phyloP scores from a whole-genome alignment of 1,140 invertebrate species.

The Neelides sp. region DNA sequence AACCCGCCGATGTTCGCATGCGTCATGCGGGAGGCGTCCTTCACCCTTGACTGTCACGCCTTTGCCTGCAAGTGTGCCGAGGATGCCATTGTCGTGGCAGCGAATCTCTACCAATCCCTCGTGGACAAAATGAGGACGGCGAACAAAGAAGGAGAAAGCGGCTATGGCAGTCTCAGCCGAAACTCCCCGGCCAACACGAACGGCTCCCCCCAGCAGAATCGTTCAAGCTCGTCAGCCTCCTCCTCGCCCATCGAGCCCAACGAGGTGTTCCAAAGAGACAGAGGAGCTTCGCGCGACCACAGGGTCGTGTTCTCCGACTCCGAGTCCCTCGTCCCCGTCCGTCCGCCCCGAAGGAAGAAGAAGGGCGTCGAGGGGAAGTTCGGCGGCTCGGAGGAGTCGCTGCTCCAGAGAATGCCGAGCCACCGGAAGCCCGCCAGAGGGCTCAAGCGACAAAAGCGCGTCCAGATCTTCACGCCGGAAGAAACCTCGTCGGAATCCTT shows the following conservation, averaged over 20 bases:
- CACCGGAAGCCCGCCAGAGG: slow-evolving; percentile 19
- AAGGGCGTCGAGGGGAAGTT: slow-evolving; percentile 11
- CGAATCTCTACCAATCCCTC: slow-evolving; percentile 72
- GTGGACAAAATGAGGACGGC: slow-evolving; percentile 52
- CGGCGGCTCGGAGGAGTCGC: slow-evolving; percentile 29
- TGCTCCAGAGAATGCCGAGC: slow-evolving; percentile 24
- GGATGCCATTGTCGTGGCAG: slow-evolving; percentile 77
- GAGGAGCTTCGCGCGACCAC: slow-evolving; percentile 4
- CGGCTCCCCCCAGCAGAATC: slow-evolving; percentile 17
- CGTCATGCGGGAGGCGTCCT: slow-evolving; percentile 59
- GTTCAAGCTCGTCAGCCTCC: slow-evolving; percentile 23
- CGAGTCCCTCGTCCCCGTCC: slow-evolving; percentile 19
- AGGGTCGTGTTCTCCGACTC: slow-evolving; percentile 27
- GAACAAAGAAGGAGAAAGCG: slow-evolving; percentile 28
- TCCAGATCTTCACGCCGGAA: slow-evolving; percentile 27
- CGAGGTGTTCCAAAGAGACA: slow-evolving; percentile 59
- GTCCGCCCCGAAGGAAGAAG: slow-evolving; percentile 28
- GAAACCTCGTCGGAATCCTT: slow-evolving; percentile 7
- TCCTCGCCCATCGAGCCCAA: slow-evolving; percentile 44
- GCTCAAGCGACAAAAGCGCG: slow-evolving; percentile 27
- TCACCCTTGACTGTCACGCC: slow-evolving; percentile 74
- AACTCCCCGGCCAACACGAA: slow-evolving; percentile 13
- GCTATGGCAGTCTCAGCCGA: slow-evolving; percentile 24
- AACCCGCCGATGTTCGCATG: slow-evolving; percentile 81
- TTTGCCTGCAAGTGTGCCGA: slow-evolving; percentile 68